Evolutionary conservation across 2,888 invertebrate species (phyloP).

Genomic region (Panopea generosa): DNA sequence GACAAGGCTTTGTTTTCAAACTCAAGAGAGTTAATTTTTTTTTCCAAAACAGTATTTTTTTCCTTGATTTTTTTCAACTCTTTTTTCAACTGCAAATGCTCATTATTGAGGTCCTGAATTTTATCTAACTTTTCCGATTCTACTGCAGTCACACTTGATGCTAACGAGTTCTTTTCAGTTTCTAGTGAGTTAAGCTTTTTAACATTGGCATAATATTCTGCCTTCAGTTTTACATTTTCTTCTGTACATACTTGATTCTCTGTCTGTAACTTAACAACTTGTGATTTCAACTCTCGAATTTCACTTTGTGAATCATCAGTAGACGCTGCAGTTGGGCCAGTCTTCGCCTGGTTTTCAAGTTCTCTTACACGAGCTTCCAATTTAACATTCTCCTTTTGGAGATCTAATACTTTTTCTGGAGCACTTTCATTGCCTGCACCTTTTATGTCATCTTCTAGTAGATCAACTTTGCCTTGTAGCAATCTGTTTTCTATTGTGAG

Average conservation of each 20-base stretch:
- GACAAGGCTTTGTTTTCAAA: conserved; percentile 64
- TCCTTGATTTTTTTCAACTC: conserved; percentile 46
- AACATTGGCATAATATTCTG: conserved; percentile 63
- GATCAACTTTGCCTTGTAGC: conserved; percentile 65
- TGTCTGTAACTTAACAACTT: conserved; percentile 65
- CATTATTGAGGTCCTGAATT: conserved; percentile 50
- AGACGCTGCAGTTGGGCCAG: too few species aligned
- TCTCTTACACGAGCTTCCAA: conserved; percentile 64
- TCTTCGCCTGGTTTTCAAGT: conserved; percentile 46
- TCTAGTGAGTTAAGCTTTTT: conserved; percentile 65
- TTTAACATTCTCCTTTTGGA: conserved; percentile 63
- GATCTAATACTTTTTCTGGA: conserved; percentile 34
- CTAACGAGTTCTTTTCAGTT: conserved; percentile 59
- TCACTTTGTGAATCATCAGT: conserved; percentile 31
- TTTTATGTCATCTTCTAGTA: conserved; percentile 46
- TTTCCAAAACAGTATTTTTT: conserved; percentile 48
- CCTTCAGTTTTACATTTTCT: conserved; percentile 72
- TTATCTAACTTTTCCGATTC: conserved; percentile 62
- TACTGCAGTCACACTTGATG: conserved; percentile 44
- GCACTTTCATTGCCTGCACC: conserved; percentile 21
- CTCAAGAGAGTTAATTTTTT: conserved; percentile 60
- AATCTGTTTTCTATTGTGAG: conserved; percentile 71
- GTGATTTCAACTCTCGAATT: conserved; percentile 62
- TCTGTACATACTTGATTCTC: conserved; percentile 67
- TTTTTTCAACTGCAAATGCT: conserved; percentile 60